phyloP scores from a whole-genome alignment of 2,888 invertebrate species.

The Doris montereyensis region DNA sequence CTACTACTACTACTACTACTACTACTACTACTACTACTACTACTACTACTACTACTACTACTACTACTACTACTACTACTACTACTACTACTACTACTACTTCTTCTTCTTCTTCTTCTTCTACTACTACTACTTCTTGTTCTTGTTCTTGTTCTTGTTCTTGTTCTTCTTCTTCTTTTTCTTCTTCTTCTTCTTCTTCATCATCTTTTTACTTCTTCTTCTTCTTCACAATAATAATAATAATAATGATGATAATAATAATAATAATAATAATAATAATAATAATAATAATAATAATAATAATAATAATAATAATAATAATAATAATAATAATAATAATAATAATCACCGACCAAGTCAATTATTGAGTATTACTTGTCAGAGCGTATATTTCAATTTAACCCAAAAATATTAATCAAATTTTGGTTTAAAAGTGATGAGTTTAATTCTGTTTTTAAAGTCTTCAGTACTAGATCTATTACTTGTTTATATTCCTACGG shows the following conservation, averaged over 20 bases:
- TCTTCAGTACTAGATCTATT: no score
- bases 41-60: slow-evolving; percentile 41
- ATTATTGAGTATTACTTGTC: no score
- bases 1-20: slow-evolving; percentile 44
- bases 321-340: not conserved
- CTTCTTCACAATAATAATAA: not conserved
- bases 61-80: slow-evolving; percentile 41
- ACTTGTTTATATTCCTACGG: no score
- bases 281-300: not conserved
- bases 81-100: slow-evolving; percentile 40
- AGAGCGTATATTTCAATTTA: no score
- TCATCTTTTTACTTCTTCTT: not conserved
- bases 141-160: not conserved
- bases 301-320: not conserved
- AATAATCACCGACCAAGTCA: no score
- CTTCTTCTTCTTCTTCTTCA: not conserved
- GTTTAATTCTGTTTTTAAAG: no score
- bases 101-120: not conserved
- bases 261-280: not conserved
- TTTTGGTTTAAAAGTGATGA: no score
- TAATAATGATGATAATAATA: not conserved
- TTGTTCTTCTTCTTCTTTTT: not conserved
- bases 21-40: slow-evolving; percentile 43
- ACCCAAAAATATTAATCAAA: no score
- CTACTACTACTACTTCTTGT: not conserved